These are phyloP conservation scores for Helicoverpa assulta DNA, from an alignment of 2,888 invertebrate genomes.

Conservation along the genomic window DNA sequence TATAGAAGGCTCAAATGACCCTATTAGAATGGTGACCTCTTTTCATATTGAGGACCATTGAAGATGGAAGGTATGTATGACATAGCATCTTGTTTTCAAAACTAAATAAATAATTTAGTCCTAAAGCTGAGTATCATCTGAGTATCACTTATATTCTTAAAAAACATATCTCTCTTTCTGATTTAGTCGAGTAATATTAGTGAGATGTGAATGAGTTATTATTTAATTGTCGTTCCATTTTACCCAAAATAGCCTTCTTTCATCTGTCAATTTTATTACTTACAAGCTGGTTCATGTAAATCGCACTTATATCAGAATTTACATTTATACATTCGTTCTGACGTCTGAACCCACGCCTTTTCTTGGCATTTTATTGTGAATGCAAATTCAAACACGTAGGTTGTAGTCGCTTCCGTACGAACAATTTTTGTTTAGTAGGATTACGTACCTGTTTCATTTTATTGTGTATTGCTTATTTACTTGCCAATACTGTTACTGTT, in stretches of 20 bases:
- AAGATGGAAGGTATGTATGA: too few relatives aligned
- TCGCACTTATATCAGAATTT: not conserved
- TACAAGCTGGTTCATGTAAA: not conserved
- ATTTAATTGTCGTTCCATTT: too few relatives aligned
- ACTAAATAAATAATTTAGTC: too few relatives aligned
- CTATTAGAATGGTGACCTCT: too few relatives aligned
- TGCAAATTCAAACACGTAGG: conserved; percentile 42
- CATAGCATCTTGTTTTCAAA: too few relatives aligned
- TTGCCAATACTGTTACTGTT: too few relatives aligned
- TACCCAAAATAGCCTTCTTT: not conserved
- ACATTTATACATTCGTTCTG: not conserved
- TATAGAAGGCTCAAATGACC: not conserved
- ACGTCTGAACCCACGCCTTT: not conserved
- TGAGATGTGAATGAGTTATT: too few relatives aligned
- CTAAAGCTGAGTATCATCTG: too few relatives aligned
- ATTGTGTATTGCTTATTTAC: not conserved
- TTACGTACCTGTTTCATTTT: not conserved
- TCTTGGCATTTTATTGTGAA: conserved; percentile 9
- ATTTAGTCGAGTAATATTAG: too few relatives aligned
- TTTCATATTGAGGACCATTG: too few relatives aligned
- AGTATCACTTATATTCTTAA: too few relatives aligned
- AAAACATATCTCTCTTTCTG: too few relatives aligned
- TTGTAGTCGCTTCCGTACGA: conserved; percentile 5
- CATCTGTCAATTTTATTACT: not conserved
- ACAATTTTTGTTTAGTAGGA: not conserved